Percentiles rank a stretch among this genome's conserved stretches.
Evolutionary conservation across 2,797 vertebrate species (phyloP).

Genomic region (Holocentrus rufus): DNA sequence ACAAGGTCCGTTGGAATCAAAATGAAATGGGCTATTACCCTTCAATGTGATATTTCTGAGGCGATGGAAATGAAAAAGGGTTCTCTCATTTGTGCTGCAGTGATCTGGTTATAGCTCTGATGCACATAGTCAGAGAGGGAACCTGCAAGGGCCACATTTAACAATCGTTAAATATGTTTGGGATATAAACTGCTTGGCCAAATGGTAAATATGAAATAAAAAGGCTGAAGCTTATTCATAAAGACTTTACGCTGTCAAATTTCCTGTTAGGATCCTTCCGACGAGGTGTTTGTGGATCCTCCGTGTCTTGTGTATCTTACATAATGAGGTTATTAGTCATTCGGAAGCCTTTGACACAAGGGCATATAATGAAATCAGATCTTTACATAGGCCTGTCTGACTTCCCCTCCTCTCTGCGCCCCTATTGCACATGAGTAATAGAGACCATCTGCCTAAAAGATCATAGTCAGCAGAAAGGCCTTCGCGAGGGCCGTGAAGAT

Average conservation of each 20-base stretch:
- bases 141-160: conserved; percentile 61
- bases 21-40: conserved; percentile 78
- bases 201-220: conserved; percentile 32
- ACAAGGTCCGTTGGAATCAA: conserved; percentile 69
- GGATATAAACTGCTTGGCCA: conserved; percentile 45
- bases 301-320: conserved; percentile 15
- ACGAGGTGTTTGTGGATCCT: conserved; percentile 33
- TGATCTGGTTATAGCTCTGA: conserved; percentile 73
- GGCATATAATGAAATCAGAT: conserved; percentile 37
- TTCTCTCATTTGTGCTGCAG: conserved; percentile 71
- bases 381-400: conserved; percentile 35
- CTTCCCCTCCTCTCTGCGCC: conserved; percentile 18
- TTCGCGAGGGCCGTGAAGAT: conserved; percentile 67
- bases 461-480: conserved; percentile 79
- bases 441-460: conserved; percentile 77
- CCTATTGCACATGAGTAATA: conserved; percentile 77
- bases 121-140: conserved; percentile 60
- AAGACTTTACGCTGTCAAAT: conserved; percentile 39
- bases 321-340: conserved; percentile 25
- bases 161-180: conserved; percentile 69
- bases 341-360: conserved; percentile 19
- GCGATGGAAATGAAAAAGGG: conserved; percentile 74
- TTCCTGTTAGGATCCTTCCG: conserved; percentile 15
- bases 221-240: conserved; percentile 29
- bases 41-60: conserved; percentile 75